A percentile compares a stretch with the other conserved stretches of the same genome.
Conservation (phyloP, 2,888 invertebrate genomes). For the Ormyrus thymus region DNA sequence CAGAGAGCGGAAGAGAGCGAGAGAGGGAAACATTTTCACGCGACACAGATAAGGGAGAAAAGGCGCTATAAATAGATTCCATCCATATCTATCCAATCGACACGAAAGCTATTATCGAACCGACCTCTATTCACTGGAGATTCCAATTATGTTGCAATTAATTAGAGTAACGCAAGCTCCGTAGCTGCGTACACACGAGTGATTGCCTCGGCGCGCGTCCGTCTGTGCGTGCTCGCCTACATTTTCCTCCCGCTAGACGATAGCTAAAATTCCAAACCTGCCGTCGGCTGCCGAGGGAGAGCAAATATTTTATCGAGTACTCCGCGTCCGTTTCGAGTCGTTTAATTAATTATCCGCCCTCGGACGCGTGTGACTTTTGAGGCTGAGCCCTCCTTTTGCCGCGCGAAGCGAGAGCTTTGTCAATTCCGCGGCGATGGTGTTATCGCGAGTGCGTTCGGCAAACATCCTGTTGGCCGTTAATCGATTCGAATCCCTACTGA, state of each 20-base stretch:
- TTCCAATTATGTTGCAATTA: slow-evolving; percentile 52
- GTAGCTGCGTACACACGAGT: not conserved
- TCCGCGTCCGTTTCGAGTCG: no score
- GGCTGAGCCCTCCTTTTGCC: no score
- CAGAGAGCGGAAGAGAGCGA: not conserved
- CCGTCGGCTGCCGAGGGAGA: no score
- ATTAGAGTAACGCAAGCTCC: slow-evolving; percentile 44
- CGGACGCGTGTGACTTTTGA: no score
- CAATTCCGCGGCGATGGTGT: no score
- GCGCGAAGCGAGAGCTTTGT: no score
- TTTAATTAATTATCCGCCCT: no score
- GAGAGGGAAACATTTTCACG: not conserved
- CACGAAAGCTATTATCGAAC: slow-evolving; percentile 34
- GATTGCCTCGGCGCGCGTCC: not conserved
- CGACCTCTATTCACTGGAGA: slow-evolving; percentile 40
- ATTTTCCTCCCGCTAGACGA: no score
- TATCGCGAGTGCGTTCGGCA: not conserved
- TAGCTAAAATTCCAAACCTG: not conserved
- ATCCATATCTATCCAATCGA: slow-evolving; percentile 36
- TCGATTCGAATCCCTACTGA: slow-evolving; percentile 1
- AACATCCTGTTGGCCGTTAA: slow-evolving; percentile 22
- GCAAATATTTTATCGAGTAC: no score
- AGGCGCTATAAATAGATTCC: slow-evolving; percentile 33
- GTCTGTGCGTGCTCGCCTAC: not conserved
- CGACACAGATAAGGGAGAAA: not conserved